Evolutionary conservation across 1,140 invertebrate genomes (phyloP), one percentile per base, ranked within the genome.

Genomic region (Drosophila athabasca): DNA sequence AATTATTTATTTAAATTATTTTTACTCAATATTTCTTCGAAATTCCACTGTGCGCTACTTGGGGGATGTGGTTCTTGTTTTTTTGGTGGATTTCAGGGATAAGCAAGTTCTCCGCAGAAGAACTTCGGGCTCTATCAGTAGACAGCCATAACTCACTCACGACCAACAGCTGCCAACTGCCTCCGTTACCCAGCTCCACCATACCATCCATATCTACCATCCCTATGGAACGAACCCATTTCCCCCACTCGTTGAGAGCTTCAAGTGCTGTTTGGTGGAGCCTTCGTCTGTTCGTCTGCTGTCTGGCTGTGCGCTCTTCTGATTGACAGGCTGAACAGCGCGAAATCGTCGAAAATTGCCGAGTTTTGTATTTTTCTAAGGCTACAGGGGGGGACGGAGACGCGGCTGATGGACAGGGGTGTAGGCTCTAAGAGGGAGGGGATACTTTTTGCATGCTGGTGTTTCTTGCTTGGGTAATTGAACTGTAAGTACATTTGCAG

Each of bases 291-390:
- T 46, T 59, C n/a, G 65, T 64, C 66, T 29, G 26, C 4, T 26
- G 24, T 26, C 24, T 77, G 66, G 55, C 67, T 70, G 77, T 75
- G 81, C 68, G 74, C 68, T 62, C 39, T 70, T 76, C 69, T 82
- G 82, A 87, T 87, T 87, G 82, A 87, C 82, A 82, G 82, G 57
- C 79, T 53, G 70, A 82, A 71, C 78, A 78, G 57, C 62, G 62
- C 46, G 76, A 81, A 85, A 80, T 71, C 60, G 68, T 48, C 62
- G 46, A 67, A 84, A 85, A 81, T 62, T 67, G 76, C 76, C 78
- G 71, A 85, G 78, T 82, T 73, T 76, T 87, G 79, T 82, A 75
- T 81, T 75, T 70, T 85, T 54, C 50, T 53, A 75, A 74, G 26
- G 8, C 67, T 41, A 48, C 17, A 41, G 17, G 8, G 41, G 8